Base-by-base conservation (phyloP, 2,797 vertebrate genomes). In the Enteromius treurensis region DNA sequence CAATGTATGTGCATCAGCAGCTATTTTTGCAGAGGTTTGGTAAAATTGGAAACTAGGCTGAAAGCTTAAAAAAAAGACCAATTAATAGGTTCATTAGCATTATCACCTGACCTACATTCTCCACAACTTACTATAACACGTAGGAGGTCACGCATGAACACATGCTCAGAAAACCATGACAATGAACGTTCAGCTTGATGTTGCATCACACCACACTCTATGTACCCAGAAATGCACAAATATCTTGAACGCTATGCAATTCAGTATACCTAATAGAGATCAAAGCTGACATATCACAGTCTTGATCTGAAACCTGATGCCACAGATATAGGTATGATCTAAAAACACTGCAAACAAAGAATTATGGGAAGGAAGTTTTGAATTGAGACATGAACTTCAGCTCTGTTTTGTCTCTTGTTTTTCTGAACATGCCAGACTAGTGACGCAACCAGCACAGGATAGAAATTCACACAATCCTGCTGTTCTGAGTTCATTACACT, bases 371-470 rank as follows among this genome's bases (percentile, higher is more conserved):
- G 17, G 37, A 80, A 29, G n/a, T 40, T 71, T 26, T 68, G n/a
- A 82, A 82, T 5, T 11, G 13, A 62, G 42, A 32, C 2, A 58
- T 67, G 10, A 65, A 51, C 21, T 14, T 69, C 3, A 45, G 10
- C 17, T 58, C 34, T 8, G n/a, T 23, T 76, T 55, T 68, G 23
- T n/a, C 42, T 32, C 53, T 14, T 29, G 58, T 23, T 32, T 26
- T 23, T 55, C 17, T 82, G 17, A 70, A 68, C 87, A 86, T 84
- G 84, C 88, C 91, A 78, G 79, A 86, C 84, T 47, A 87, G 88
- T 91, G 92, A 93, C 81, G 85, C 86, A 90, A 73, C 37, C 81
- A 23, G 85, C 88, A 91, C 88, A 90, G 91, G 94, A 95, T 92
- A 94, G 93, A 91, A 87, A 67, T 87, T 90, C 89, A 85, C 87